Percentiles rank a stretch among this genome's conserved stretches.
Conservation (phyloP, 2,113 vertebrate species). For the Spheniscus mendiculus region DNA sequence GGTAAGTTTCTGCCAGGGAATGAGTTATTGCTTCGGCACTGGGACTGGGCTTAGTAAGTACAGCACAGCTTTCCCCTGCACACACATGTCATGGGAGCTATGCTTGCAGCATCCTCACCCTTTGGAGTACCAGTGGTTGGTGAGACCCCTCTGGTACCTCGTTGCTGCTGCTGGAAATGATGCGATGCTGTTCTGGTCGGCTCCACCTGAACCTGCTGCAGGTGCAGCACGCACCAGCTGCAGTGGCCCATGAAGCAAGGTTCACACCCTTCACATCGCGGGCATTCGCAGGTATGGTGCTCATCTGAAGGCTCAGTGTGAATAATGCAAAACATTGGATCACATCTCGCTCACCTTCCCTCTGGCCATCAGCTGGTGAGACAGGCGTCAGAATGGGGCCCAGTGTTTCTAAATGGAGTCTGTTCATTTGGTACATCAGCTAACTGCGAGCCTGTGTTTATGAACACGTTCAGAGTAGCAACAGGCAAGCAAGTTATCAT, state of each 20-base stretch:
- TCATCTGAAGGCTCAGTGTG: not conserved
- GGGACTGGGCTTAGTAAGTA: not conserved
- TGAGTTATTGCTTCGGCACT: not conserved
- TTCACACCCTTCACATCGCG: not conserved
- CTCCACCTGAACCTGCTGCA: not conserved
- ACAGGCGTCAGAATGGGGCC: not conserved
- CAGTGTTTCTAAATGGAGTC: not conserved
- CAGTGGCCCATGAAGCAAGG: too few species aligned
- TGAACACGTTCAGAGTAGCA: not conserved
- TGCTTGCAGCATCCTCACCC: not conserved
- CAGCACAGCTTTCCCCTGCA: not conserved
- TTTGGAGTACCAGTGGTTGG: not conserved
- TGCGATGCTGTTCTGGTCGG: not conserved
- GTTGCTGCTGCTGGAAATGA: not conserved
- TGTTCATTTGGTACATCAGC: not conserved
- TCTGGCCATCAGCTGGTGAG: not conserved
- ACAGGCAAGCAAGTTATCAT: not conserved
- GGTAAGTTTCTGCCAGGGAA: not conserved
- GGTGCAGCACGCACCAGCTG: not conserved
- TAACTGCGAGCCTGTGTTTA: not conserved
- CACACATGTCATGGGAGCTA: not conserved
- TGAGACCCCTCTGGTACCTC: accelerated
- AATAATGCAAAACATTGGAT: not conserved
- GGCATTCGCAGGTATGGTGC: not conserved
- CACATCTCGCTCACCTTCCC: not conserved